Evolutionary conservation across 2,888 invertebrate species (phyloP).

Genomic region (Drosophila rellima): DNA sequence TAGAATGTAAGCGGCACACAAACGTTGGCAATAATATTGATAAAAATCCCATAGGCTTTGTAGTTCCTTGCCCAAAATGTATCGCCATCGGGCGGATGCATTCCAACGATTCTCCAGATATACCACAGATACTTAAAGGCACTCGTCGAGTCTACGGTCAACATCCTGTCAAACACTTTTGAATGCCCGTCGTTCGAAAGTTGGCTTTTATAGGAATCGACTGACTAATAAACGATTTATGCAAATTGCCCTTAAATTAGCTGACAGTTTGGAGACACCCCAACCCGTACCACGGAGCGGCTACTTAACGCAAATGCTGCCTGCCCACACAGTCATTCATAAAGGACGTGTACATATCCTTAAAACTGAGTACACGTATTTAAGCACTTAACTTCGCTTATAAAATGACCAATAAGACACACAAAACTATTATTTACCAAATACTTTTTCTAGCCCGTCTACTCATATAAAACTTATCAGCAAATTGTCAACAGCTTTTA

Average conservation of each 20-base stretch:
- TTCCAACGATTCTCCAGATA: conserved; percentile 73
- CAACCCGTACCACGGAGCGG: conserved; percentile 5
- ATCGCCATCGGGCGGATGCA: conserved; percentile 53
- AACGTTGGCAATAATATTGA: conserved; percentile 52
- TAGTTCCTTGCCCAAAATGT: conserved; percentile 63
- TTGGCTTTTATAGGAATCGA: conserved; percentile 32
- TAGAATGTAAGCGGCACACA: conserved; percentile 55
- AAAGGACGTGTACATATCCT: conserved; percentile 7
- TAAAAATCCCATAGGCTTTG: conserved; percentile 50
- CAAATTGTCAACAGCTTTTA: neutral
- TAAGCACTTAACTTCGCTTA: neutral
- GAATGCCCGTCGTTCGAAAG: neutral
- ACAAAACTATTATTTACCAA: conserved; percentile 3
- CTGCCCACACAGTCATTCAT: conserved; percentile 6
- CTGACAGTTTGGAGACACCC: conserved; percentile 19
- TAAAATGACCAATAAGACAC: conserved; percentile 11
- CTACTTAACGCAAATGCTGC: conserved; percentile 37
- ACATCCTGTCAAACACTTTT: conserved; percentile 29
- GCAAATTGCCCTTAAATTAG: conserved; percentile 64
- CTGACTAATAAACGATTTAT: conserved; percentile 36
- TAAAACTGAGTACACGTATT: conserved; percentile 2
- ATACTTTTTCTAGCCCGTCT: neutral
- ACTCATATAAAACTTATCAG: neutral
- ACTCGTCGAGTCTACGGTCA: conserved; percentile 44
- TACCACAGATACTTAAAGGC: conserved; percentile 79